Evolutionary conservation across 2,888 invertebrate species (phyloP).

Genomic region (Drosophila multiciliata): DNA sequence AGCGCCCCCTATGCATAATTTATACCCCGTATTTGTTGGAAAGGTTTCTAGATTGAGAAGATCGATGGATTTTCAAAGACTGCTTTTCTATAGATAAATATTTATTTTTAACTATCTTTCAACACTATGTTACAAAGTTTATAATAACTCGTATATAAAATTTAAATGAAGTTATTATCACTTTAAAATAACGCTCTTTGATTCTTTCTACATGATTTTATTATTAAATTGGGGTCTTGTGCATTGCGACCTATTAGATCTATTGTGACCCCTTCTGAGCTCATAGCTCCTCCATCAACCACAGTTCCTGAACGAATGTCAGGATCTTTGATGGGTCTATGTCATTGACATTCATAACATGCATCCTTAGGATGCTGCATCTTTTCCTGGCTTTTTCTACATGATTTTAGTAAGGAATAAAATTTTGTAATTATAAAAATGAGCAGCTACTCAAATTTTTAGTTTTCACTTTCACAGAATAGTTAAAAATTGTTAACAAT

Average conservation of each 20-base stretch:
- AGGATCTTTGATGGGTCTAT: too few relatives aligned
- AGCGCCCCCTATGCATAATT: background rate
- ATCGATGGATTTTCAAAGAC: background rate
- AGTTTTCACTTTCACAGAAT: background rate
- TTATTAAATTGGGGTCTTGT: too few relatives aligned
- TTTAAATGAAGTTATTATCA: background rate
- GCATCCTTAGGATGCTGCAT: too few relatives aligned
- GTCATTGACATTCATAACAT: too few relatives aligned
- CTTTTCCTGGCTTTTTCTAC: too few relatives aligned
- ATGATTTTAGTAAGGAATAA: background rate
- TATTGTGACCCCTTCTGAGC: too few relatives aligned
- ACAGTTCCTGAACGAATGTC: too few relatives aligned
- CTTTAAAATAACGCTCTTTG: background rate
- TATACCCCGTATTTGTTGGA: slow-evolving; percentile 2
- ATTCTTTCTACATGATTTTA: background rate
- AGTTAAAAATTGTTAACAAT: background rate
- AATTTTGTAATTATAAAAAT: background rate
- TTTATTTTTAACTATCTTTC: background rate
- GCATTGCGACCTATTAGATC: too few relatives aligned
- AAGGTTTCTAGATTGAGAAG: background rate
- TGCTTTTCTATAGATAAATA: background rate
- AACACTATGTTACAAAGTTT: background rate
- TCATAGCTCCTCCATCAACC: too few relatives aligned
- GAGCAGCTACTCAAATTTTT: background rate
- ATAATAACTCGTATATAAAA: background rate